Conservation (phyloP, 2,888 invertebrate genomes). For the Pyralis farinalis region DNA sequence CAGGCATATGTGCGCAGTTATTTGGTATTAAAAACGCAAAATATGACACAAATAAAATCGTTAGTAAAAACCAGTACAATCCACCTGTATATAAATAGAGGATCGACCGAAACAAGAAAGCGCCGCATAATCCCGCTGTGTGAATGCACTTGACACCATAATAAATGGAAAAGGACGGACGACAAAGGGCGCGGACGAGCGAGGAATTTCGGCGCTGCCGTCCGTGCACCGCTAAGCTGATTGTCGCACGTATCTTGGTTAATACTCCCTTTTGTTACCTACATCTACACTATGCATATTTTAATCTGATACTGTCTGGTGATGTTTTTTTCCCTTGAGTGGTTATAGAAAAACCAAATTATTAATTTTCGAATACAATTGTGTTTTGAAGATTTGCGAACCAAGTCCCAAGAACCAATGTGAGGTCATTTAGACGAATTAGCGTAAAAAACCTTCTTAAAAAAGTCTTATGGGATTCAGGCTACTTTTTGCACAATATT, state of each 20-base stretch:
- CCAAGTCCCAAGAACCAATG: no score
- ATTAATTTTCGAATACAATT: no score
- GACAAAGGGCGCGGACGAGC: conserved; percentile 39
- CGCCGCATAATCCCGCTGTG: conserved; percentile 51
- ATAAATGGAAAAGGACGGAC: conserved; percentile 51
- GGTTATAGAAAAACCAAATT: no score
- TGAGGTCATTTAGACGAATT: no score
- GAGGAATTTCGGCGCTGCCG: conserved; percentile 41
- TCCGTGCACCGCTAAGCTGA: conserved; percentile 40
- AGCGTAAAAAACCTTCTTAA: no score
- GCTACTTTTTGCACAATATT: no score
- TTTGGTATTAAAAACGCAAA: conserved; percentile 9
- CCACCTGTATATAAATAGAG: conserved; percentile 38
- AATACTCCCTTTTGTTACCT: conserved; percentile 41
- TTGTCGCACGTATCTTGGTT: conserved; percentile 34
- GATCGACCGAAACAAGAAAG: conserved; percentile 46
- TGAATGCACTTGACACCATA: conserved; percentile 66
- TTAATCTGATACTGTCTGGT: no score
- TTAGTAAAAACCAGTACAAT: conserved; percentile 15
- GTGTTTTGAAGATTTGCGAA: no score
- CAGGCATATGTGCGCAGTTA: neutral
- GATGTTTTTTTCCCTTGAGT: no score
- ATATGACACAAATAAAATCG: conserved; percentile 9
- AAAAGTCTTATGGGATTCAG: no score
- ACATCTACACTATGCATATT: no score